A percentile compares a stretch with the other conserved stretches of the same genome.
phyloP scores from a whole-genome alignment of 2,797 vertebrate genomes.

The Crocidura indochinensis region DNA sequence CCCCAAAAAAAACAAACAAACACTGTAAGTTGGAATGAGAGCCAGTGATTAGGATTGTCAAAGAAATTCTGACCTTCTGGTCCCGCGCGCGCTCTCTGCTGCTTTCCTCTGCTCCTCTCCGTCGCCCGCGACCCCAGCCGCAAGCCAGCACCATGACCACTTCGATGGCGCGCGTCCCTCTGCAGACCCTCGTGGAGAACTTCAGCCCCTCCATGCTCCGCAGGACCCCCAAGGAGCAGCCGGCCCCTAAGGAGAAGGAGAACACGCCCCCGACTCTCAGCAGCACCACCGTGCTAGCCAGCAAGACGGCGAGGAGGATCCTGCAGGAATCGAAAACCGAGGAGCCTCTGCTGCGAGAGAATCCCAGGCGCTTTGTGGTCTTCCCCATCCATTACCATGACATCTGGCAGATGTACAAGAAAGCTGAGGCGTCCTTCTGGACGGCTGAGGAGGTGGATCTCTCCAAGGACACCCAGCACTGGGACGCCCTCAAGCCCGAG shows the following conservation, averaged over 20 bases:
- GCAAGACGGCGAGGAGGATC: conserved; percentile 94
- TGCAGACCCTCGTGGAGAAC: conserved; percentile 89
- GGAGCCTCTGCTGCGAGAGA: conserved; percentile 96
- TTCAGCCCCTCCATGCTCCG: conserved; percentile 73
- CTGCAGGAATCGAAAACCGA: conserved; percentile 90
- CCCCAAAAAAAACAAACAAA: no score
- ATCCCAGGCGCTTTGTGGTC: conserved; percentile 96
- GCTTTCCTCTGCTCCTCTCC: fast-evolving
- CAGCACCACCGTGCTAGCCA: conserved; percentile 92
- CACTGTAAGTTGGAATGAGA: no score
- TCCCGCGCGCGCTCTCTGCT: background rate
- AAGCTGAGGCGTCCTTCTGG: conserved; percentile 98
- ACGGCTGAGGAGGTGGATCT: conserved; percentile 99
- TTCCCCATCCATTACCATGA: conserved; percentile 98
- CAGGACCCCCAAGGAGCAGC: conserved; percentile 86
- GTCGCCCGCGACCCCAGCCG: fast-evolving
- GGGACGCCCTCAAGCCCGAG: conserved; percentile 95
- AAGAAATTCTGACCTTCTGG: no score
- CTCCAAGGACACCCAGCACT: conserved; percentile 96
- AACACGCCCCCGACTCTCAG: conserved; percentile 95
- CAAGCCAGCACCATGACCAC: no score
- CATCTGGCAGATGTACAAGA: conserved; percentile 99
- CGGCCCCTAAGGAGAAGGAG: conserved; percentile 93
- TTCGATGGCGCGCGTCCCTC: conserved; percentile 88
- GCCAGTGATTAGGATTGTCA: no score